A percentile compares a stretch with the other conserved stretches of the same genome.
phyloP scores from a whole-genome alignment of 2,797 vertebrate species.

The Hoplostethus atlanticus region DNA sequence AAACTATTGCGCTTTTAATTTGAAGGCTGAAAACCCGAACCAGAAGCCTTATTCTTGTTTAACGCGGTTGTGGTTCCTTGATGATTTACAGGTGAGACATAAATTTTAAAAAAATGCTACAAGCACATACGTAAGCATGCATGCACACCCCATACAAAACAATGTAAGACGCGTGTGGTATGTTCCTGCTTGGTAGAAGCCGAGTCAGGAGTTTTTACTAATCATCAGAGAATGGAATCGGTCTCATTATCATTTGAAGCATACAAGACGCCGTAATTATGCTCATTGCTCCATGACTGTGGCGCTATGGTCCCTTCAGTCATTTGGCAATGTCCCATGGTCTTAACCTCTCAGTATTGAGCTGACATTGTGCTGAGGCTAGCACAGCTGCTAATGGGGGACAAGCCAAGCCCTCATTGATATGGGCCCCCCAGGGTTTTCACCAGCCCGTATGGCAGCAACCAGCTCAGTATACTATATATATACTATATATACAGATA shows the following conservation, averaged over 20 bases:
- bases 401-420: constrained; percentile 46
- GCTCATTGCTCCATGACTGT: constrained; percentile 28
- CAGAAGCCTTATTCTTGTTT: too few species aligned
- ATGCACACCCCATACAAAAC: constrained; percentile 11
- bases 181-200: constrained; percentile 23
- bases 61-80: too few species aligned
- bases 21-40: too few species aligned
- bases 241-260: constrained; percentile 60
- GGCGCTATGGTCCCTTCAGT: constrained; percentile 36
- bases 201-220: constrained; percentile 54
- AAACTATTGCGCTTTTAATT: too few species aligned
- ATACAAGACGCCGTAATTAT: constrained; percentile 45
- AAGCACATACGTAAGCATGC: not conserved
- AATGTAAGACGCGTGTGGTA: constrained; percentile 7
- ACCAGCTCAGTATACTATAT: constrained; percentile 13
- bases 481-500: constrained; percentile 20
- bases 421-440: constrained; percentile 39
- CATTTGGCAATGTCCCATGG: constrained; percentile 48
- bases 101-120: not conserved
- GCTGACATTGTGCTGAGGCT: constrained; percentile 70
- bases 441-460: constrained; percentile 28
- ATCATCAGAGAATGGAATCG: constrained; percentile 31
- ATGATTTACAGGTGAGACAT: too few species aligned
- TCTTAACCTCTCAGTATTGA: constrained; percentile 61
- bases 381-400: constrained; percentile 57